These are phyloP conservation scores for Drosophila gunungcola DNA, from an alignment of 1,140 invertebrate species.

Conservation along the genomic window DNA sequence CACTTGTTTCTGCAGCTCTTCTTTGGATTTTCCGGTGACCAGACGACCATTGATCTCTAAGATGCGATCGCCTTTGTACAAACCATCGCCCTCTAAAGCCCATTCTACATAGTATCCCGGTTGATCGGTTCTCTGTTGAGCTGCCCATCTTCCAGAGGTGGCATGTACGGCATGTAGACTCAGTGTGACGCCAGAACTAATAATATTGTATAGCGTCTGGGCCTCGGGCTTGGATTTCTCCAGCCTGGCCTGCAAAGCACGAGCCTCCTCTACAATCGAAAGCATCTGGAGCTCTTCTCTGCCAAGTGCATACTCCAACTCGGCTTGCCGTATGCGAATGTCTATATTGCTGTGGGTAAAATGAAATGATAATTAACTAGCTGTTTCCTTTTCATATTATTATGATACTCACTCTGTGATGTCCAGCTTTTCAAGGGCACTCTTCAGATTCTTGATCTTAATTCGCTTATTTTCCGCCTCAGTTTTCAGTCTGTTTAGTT, in stretches of 20 bases:
- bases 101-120: constrained; percentile 90
- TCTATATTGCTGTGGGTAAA: constrained; percentile 91
- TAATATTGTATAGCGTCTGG: constrained; percentile 75
- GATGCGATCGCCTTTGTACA: constrained; percentile 92
- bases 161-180: constrained; percentile 89
- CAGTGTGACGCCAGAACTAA: constrained; percentile 82
- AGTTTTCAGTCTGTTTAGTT: constrained; percentile 87
- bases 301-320: constrained; percentile 94
- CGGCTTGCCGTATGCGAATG: constrained; percentile 94
- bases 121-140: constrained; percentile 86
- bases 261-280: constrained; percentile 92
- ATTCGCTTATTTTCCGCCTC: constrained; percentile 91
- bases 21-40: constrained; percentile 89
- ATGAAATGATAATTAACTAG: neutral
- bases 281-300: constrained; percentile 94
- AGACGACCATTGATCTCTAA: constrained; percentile 93
- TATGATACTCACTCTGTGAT: constrained; percentile 89
- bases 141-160: constrained; percentile 87
- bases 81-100: constrained; percentile 90
- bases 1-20: constrained; percentile 87
- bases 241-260: constrained; percentile 91
- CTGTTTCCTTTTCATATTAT: too few species aligned
- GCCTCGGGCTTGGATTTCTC: constrained; percentile 86
- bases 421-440: constrained; percentile 90
- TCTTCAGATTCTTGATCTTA: constrained; percentile 91